These are phyloP conservation scores for Notiomystis cincta DNA, from an alignment of 2,113 vertebrate species.

Conservation along the genomic window DNA sequence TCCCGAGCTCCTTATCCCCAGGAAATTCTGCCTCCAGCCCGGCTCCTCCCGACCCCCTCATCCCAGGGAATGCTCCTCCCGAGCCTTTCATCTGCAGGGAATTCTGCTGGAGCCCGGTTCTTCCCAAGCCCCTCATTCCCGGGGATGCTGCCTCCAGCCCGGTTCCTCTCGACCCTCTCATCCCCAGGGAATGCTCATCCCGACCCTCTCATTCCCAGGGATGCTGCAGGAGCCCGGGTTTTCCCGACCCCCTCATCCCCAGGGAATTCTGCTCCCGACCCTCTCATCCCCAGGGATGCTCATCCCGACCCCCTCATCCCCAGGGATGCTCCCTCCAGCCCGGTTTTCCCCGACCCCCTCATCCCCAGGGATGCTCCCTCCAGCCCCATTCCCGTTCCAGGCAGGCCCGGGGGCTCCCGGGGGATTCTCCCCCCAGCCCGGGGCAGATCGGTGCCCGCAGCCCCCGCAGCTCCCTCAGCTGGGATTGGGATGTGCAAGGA, in stretches of 20 bases:
- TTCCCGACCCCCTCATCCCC: neutral
- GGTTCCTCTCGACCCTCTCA: too few relatives aligned
- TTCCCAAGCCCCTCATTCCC: neutral
- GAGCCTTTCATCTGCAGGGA: too few relatives aligned
- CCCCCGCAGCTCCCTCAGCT: neutral
- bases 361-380: neutral
- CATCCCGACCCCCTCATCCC: neutral
- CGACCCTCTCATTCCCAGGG: neutral
- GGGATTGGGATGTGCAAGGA: neutral
- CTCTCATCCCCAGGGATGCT: neutral
- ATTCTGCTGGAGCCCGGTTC: too few relatives aligned
- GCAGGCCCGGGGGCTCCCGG: neutral
- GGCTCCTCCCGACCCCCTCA: neutral
- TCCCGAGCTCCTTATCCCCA: neutral
- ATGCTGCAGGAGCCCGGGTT: too few relatives aligned
- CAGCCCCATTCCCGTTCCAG: fast-evolving
- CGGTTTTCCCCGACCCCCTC: neutral
- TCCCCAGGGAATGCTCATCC: neutral
- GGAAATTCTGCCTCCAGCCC: neutral
- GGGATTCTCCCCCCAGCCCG: neutral
- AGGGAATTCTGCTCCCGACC: neutral
- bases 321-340: neutral
- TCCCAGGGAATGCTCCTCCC: neutral
- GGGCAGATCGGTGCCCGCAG: neutral
- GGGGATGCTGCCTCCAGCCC: neutral